Base-by-base conservation (phyloP, 2,888 invertebrate species). In the Auanema sp. region DNA sequence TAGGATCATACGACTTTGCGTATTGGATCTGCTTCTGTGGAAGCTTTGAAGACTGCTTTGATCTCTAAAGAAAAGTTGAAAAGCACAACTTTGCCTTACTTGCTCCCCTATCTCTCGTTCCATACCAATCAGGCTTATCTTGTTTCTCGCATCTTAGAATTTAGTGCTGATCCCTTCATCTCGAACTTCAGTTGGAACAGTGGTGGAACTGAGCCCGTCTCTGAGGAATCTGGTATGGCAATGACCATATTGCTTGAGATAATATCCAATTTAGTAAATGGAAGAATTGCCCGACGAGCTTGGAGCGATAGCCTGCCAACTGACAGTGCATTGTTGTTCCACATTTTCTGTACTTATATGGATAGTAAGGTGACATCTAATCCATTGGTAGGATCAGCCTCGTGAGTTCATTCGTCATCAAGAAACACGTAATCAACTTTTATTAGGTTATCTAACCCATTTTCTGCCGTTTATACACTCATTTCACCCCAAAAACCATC, bases 271-370 rank as follows among this genome's bases (percentile, higher is more conserved):
- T 14, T 57, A 4, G 24, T 25, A 0, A 23, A 14, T 23, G 53
- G 61, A 2, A 62, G 71, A 1, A 43, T 67, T 33, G 58, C 66
- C n/a, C 65, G 68, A 0, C 60, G 69, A 1, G 60, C 66, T 18
- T 75, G 75, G 75, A 68, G 60, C 40, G 72, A 69, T 14, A 58
- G 65, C 0, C 64, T 75, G 14, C 75, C 75, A 12, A 72, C 75
- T 2, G 75, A 75, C 51, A 65, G 71, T 1, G 62, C 61, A n/a
- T 62, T 75, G 21, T 41, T 75, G n/a, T 71, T 75, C 50, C 58
- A 60, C 11, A 58, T 75, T 10, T 75, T 75, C 65, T 57, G 60
- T 18, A 60, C 66, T 21, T 75, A 72, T 53, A 75, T 75, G 75
- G 75, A 75, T 57, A 60, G 69, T 23, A 69, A 67, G 33, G 42